Evolutionary conservation across 1,140 invertebrate species (phyloP), one percentile per base, ranked within the genome.

Genomic region (Drosophila teissieri): DNA sequence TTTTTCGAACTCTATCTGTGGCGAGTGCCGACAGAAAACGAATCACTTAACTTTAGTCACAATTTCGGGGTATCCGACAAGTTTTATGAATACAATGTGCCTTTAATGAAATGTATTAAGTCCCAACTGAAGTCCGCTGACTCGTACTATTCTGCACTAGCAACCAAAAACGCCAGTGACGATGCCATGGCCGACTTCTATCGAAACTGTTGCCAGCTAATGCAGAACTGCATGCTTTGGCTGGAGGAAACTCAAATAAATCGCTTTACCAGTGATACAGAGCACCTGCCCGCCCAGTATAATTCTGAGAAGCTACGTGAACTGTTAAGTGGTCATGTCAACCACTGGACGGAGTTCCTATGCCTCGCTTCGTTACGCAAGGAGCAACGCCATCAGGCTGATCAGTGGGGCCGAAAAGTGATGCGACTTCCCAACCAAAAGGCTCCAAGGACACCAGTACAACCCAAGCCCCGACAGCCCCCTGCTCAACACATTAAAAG

Each of bases 1-100:
- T 97, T 97, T 89, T 97, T 97, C 79, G 92, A 92, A 12, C 93
- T 97, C 2, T 97, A 95, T 84, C 93, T 97, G 37, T 94, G 95
- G 49, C 91, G 95, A 77, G 92, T 95, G 69, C 93, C 95, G 44
- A 90, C 92, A 8, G 77, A 83, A 6, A 56, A 48, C 15, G 73
- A 82, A 45, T 73, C 77, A 1, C 56, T 78, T 7, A 91, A 89
- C 45, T 77, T 82, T 8, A 74, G 74, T 31, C 52, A 80, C 24
- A 74, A 65, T 34, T 77, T 56, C 45, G 91, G 96, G 67, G 94
- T 97, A 7, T 96, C 96, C 12, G 94, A 95, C 69, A 95, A 95
- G 85, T 97, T 97, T 92, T 97, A 97, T 80, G 95, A 96, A 65
- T 94, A 94, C 1, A 94, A 97, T 92, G 92, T 95, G 31, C 93